Percentiles rank a stretch among this genome's conserved stretches.
phyloP scores from a whole-genome alignment of 2,113 vertebrate genomes.

The Laticauda colubrina region DNA sequence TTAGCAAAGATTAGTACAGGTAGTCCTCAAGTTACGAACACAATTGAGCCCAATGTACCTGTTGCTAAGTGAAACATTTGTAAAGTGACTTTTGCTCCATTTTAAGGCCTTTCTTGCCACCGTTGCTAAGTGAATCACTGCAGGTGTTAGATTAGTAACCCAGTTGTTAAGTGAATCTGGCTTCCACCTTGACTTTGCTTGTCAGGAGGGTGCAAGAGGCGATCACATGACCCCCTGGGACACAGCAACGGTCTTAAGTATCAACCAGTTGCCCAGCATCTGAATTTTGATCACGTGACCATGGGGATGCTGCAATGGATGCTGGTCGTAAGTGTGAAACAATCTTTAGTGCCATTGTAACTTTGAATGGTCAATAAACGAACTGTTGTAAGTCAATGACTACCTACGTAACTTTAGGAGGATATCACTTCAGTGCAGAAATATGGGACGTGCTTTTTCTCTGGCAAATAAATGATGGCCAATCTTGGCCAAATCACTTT shows the following conservation, averaged over 20 bases:
- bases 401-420: neutral
- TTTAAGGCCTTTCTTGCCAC: neutral
- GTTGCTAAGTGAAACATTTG: neutral
- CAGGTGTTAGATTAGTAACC: neutral
- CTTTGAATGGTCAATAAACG: neutral
- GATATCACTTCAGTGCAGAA: neutral
- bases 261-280: neutral
- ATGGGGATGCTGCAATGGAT: neutral
- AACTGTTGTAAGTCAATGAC: neutral
- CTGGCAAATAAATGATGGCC: neutral
- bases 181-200: neutral
- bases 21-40: too few relatives aligned
- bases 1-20: neutral
- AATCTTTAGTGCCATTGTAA: neutral
- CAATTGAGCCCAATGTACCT: neutral
- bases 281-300: neutral
- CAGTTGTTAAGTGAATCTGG: neutral
- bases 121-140: neutral
- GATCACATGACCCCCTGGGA: neutral
- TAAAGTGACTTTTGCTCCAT: neutral
- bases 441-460: neutral
- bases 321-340: neutral
- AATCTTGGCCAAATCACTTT: neutral
- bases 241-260: neutral
- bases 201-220: neutral